Base-by-base conservation (phyloP, 2,113 vertebrate species). In the Morone saxatilis region DNA sequence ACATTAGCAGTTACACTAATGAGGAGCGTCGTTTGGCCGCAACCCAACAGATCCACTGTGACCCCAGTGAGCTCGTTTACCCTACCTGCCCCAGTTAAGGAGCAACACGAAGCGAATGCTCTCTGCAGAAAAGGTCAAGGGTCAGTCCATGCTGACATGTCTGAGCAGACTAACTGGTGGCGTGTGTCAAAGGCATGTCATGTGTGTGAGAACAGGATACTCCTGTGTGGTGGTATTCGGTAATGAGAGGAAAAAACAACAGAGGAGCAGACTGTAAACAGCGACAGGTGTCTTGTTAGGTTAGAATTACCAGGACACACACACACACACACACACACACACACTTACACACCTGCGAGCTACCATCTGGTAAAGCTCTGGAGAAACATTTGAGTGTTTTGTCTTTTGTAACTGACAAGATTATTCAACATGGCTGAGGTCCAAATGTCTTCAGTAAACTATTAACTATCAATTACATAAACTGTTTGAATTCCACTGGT, bases 211-310 rank as follows among this genome's bases (percentile, higher is more conserved):
- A 89, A 77, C 78, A 81, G 70, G 86, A 92, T 84, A 69, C 70
- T 82, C 61, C 61, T 50, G 67, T 87, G 89, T 62, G 61, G 54
- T 88, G 84, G 93, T 88, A 94, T 94, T 93, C 61, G 5, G 70
- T 93, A 95, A 95, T 94, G 91, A 95, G 93, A 91, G 81, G 87
- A 84, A 89, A 88, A 91, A 92, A 91, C 86, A 92, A 89, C 71
- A 78, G 81, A 76, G 75, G 69, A 66, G 40, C 68, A 86, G 77
- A 90, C 57, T 91, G 88, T 88, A 91, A 92, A 93, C 92, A 92
- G 87, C 65, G 80, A 93, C 92, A 93, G 94, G 93, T 94, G 93
- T 89, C 87, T 79, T 81, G 86, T 77, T 87, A 84, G 83, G 83
- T 85, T 87, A 69, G 61, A 89, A 78, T 84, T 82, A 78, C 74